These are phyloP conservation scores for Bedellia somnulentella DNA, from an alignment of 2,888 invertebrate genomes.

Conservation along the genomic window DNA sequence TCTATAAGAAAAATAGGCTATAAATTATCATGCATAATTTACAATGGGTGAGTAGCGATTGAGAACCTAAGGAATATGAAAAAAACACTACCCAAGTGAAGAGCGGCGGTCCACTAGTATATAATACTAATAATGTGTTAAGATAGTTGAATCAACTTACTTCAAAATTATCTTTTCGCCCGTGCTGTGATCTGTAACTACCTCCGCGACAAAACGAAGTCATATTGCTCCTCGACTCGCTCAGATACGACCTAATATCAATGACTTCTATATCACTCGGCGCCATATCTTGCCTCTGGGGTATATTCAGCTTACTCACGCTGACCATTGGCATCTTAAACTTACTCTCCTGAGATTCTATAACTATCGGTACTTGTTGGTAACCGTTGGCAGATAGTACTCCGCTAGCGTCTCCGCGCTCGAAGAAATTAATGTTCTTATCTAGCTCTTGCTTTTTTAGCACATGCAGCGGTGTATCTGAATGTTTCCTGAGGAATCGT, in stretches of 20 bases:
- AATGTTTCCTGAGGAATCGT: conserved; percentile 65
- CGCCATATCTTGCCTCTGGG: conserved; percentile 44
- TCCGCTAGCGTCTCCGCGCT: conserved; percentile 26
- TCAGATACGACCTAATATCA: conserved; percentile 72
- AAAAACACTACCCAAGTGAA: too few relatives aligned
- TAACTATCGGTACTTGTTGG: conserved; percentile 68
- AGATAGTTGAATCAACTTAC: too few relatives aligned
- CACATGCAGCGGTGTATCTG: conserved; percentile 52
- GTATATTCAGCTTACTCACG: conserved; percentile 45
- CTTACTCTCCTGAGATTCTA: conserved; percentile 55
- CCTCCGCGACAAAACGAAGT: conserved; percentile 70
- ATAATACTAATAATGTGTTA: too few relatives aligned
- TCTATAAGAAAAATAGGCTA: too few relatives aligned
- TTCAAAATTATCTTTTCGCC: conserved; percentile 59
- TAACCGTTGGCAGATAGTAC: conserved; percentile 51
- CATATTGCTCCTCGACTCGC: conserved; percentile 73
- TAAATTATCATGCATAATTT: too few relatives aligned
- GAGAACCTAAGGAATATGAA: too few relatives aligned
- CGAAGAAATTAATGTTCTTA: conserved; percentile 33
- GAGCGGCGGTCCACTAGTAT: too few relatives aligned
- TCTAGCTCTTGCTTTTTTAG: conserved; percentile 44
- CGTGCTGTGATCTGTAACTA: conserved; percentile 71
- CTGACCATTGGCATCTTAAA: conserved; percentile 16
- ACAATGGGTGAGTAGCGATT: too few relatives aligned
- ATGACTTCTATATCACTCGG: conserved; percentile 66